These are phyloP conservation scores for Perca fluviatilis DNA, from an alignment of 2,113 vertebrate genomes.

Conservation along the genomic window DNA sequence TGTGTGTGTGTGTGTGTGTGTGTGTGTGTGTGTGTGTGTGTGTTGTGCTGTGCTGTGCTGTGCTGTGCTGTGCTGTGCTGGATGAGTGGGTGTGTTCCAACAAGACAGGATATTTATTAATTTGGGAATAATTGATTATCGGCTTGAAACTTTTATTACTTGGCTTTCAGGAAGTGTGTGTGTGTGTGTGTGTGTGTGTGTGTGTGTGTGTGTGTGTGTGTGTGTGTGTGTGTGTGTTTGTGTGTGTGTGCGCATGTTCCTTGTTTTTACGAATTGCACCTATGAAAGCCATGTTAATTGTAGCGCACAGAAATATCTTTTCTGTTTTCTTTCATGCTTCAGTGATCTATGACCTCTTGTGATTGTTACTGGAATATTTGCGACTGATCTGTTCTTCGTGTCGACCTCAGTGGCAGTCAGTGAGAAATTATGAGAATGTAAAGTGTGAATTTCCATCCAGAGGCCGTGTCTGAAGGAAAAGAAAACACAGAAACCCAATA, in stretches of 20 bases:
- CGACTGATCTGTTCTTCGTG: background rate
- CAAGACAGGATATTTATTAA: conserved; percentile 68
- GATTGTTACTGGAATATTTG: conserved; percentile 14
- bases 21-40: background rate
- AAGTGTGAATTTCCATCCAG: conserved; percentile 37
- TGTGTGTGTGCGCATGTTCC: conserved; percentile 5
- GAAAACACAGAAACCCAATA: conserved; percentile 41
- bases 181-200: no score
- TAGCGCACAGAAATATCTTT: background rate
- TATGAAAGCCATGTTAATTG: background rate
- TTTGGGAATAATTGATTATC: conserved; percentile 66
- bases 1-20: conserved; percentile 25
- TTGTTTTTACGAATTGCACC: conserved; percentile 2
- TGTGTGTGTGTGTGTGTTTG: background rate
- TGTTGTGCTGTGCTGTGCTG: conserved; percentile 3
- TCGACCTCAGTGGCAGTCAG: background rate
- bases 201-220: no score
- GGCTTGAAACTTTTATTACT: conserved; percentile 39
- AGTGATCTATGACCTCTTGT: background rate
- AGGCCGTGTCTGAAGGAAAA: conserved; percentile 32
- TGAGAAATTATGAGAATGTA: conserved; percentile 27
- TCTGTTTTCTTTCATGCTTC: background rate
- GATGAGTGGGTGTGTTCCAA: conserved; percentile 60
- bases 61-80: conserved; percentile 28
- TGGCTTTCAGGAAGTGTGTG: conserved; percentile 24